Percentiles rank a stretch among this genome's conserved stretches.
Conservation (phyloP, 2,888 invertebrate genomes). For the Mesorhabditis spiculigera region DNA sequence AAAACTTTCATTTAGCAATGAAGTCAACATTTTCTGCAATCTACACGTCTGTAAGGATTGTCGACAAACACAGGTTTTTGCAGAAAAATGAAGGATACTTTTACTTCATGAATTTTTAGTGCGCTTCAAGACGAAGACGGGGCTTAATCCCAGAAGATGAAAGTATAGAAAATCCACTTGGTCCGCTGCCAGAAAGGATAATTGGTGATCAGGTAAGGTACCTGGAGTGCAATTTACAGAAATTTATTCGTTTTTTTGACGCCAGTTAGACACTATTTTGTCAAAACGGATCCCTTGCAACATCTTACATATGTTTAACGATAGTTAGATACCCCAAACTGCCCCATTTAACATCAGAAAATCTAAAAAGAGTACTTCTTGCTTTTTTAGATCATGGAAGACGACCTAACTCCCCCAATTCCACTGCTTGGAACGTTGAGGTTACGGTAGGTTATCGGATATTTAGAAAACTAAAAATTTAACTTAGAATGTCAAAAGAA, state of each 20-base stretch:
- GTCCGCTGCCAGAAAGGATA: neutral
- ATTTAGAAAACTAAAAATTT: too few relatives aligned
- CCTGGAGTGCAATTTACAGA: too few relatives aligned
- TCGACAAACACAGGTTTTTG: constrained; percentile 20
- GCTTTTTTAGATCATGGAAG: neutral
- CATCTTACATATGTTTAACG: too few relatives aligned
- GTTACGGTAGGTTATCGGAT: neutral
- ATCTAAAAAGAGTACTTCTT: too few relatives aligned
- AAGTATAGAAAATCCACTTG: neutral
- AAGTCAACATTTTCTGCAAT: constrained; percentile 58
- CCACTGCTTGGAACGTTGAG: neutral
- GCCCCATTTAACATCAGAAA: too few relatives aligned
- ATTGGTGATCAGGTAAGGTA: neutral
- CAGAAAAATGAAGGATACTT: neutral
- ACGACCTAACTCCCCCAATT: constrained; percentile 4
- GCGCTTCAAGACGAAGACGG: neutral
- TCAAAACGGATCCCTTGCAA: too few relatives aligned
- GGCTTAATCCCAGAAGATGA: neutral
- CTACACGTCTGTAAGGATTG: constrained; percentile 50
- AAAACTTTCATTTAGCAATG: constrained; percentile 36
- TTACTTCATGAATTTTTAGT: neutral
- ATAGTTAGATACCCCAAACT: too few relatives aligned
- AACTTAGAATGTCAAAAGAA: too few relatives aligned
- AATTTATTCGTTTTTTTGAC: too few relatives aligned
- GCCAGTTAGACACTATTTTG: too few relatives aligned